A percentile compares a stretch with the other conserved stretches of the same genome.
Conservation (phyloP, 1,140 invertebrate genomes). For the Cardiocondyla obscurior region DNA sequence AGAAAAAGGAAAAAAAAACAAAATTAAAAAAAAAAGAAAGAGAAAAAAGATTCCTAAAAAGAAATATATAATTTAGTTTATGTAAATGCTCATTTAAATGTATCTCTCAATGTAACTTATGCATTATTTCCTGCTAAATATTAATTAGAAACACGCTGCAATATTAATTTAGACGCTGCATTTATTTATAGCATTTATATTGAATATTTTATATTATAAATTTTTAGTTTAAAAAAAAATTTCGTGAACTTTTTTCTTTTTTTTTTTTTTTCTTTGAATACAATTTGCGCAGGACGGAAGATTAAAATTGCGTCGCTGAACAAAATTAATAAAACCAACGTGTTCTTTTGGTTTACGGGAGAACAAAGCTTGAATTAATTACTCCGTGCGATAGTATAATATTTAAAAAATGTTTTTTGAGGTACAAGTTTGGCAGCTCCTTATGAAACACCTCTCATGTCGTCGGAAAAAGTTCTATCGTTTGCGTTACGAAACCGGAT, state of each 20-base stretch:
- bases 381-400: too few relatives aligned
- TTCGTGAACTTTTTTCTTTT: too few relatives aligned
- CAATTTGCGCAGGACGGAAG: too few relatives aligned
- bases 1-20: too few relatives aligned
- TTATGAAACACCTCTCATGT: constrained; percentile 5
- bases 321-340: too few relatives aligned
- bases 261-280: too few relatives aligned
- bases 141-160: not conserved
- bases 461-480: constrained; percentile 1
- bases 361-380: not conserved
- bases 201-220: not conserved
- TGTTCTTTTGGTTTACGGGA: not conserved
- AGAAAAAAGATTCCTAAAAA: not conserved
- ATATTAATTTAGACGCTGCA: not conserved
- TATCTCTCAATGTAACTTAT: not conserved
- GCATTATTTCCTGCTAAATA: not conserved
- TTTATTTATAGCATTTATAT: not conserved
- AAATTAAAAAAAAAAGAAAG: not conserved
- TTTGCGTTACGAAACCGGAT: not conserved
- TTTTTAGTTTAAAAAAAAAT: too few relatives aligned
- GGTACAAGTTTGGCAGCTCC: not conserved
- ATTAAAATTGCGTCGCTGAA: too few relatives aligned
- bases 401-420: not conserved
- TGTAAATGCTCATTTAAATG: too few relatives aligned
- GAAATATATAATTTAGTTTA: too few relatives aligned